Conservation (phyloP, 2,113 vertebrate genomes). For the Ramphastos sulfuratus region DNA sequence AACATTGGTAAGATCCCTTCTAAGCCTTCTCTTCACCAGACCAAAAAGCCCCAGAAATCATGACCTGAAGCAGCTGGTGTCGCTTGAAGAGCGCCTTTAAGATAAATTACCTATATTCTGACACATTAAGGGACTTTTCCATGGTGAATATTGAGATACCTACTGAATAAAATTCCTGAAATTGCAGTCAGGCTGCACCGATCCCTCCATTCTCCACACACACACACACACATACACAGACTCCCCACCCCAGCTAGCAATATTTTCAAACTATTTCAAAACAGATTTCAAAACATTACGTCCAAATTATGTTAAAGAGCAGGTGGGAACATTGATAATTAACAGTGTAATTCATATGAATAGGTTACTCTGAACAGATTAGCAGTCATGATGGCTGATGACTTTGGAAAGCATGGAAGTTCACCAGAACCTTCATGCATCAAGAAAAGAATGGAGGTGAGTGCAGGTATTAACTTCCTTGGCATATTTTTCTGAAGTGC, state of each 20-base stretch:
- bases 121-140: not conserved
- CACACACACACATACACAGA: too few species aligned
- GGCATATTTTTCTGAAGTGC: not conserved
- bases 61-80: not conserved
- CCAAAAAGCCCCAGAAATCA: not conserved
- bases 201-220: not conserved
- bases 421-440: not conserved
- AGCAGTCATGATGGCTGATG: not conserved
- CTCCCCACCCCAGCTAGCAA: not conserved
- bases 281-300: not conserved
- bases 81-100: not conserved
- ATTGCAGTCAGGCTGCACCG: not conserved
- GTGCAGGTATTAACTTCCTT: not conserved
- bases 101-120: not conserved
- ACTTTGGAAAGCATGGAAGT: not conserved
- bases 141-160: not conserved
- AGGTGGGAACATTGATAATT: not conserved
- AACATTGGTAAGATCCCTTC: too few species aligned
- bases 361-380: not conserved
- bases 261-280: constrained; percentile 40
- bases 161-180: not conserved
- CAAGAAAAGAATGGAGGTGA: not conserved
- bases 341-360: not conserved
- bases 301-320: not conserved
- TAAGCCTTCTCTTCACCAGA: not conserved